A percentile compares a stretch with the other conserved stretches of the same genome.
These are phyloP conservation scores for Macropus fuliginosus DNA, from an alignment of 2,797 vertebrate species.

Conservation along the genomic window DNA sequence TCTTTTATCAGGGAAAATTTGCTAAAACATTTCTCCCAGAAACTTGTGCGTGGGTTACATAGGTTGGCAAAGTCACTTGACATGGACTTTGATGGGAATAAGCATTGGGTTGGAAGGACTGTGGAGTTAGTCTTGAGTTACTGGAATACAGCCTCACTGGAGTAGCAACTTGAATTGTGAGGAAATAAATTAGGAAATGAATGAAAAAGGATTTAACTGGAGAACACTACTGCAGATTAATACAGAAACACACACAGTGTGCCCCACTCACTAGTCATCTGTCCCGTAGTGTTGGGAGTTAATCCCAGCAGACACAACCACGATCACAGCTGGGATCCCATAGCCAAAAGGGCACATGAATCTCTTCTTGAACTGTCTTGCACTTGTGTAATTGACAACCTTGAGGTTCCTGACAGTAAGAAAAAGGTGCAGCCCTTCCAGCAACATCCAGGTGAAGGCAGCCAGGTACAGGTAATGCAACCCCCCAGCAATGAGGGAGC, in stretches of 20 bases:
- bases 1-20: too few species aligned
- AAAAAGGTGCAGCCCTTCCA: conserved; percentile 87
- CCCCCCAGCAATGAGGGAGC: conserved; percentile 83
- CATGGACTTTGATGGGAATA: background rate
- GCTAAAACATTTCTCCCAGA: too few species aligned
- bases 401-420: conserved; percentile 86
- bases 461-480: conserved; percentile 88
- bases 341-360: conserved; percentile 86
- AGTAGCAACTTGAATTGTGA: background rate
- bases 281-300: background rate
- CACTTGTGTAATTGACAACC: conserved; percentile 86
- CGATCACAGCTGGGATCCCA: conserved; percentile 84
- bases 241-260: background rate
- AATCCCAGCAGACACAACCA: conserved; percentile 82
- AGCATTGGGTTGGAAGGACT: background rate
- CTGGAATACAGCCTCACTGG: background rate
- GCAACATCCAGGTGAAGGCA: conserved; percentile 89
- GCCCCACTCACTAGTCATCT: background rate
- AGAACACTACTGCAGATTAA: background rate
- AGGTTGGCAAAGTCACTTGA: background rate
- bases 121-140: background rate
- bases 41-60: too few species aligned
- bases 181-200: background rate
- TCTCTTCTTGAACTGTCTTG: conserved; percentile 80
- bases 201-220: background rate